These are phyloP conservation scores for Globia sparganii DNA, from an alignment of 2,888 invertebrate genomes.

Conservation along the genomic window DNA sequence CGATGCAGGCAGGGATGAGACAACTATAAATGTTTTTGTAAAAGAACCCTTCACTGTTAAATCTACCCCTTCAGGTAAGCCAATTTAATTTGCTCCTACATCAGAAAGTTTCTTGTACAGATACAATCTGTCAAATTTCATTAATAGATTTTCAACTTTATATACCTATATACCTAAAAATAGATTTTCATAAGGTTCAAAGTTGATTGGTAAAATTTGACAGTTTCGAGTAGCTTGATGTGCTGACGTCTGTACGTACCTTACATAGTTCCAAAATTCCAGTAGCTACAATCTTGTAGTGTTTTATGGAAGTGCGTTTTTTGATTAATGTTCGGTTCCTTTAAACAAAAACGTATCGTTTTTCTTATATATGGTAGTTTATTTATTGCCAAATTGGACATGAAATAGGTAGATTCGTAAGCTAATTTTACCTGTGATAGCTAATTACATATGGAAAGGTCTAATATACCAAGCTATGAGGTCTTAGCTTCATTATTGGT, in stretches of 20 bases:
- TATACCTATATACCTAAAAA: no score
- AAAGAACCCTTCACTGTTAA: slow-evolving; percentile 53
- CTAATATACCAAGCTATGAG: not conserved
- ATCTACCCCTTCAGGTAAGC: slow-evolving; percentile 47
- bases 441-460: not conserved
- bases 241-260: no score
- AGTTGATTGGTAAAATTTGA: no score
- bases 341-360: no score
- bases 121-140: no score
- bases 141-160: no score
- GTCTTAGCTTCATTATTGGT: not conserved
- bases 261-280: not conserved
- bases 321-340: not conserved
- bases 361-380: no score
- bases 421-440: not conserved
- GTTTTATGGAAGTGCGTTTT: not conserved
- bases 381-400: no score
- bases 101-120: not conserved
- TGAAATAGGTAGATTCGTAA: no score
- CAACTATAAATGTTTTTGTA: slow-evolving; percentile 44
- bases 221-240: no score
- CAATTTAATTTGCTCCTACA: not conserved
- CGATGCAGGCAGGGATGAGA: slow-evolving; percentile 19
- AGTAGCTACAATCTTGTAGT: not conserved
- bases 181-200: no score